Evolutionary conservation across 1,140 invertebrate genomes (phyloP), one percentile per base, ranked within the genome.

Genomic region (Aethina tumida): DNA sequence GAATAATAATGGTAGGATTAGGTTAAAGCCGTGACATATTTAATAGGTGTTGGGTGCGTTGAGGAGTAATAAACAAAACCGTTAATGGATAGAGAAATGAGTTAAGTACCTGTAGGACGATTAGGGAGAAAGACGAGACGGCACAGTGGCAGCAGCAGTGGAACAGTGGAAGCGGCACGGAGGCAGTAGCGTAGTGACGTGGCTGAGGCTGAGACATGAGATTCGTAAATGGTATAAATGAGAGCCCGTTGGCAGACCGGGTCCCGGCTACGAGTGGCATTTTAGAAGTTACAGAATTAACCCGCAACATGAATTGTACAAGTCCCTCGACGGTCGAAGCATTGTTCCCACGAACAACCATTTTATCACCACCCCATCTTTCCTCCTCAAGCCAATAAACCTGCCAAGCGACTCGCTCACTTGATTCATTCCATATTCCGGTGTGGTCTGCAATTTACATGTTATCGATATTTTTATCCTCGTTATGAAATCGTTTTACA

Each of bases 381-480:
- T 45, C 39, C 49, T 46, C 43, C 46, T 44, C 35, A 45, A 51
- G 52, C 54, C 53, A 59, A 58, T 59, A 59, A 58, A 60, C 42
- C 55, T 53, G 50, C 54, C 50, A 46, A 45, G 44, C 32, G 41
- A 41, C 49, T 52, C 53, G 52, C 52, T 60, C 53, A 54, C 57
- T 60, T 57, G 49, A 57, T 58, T 56, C 58, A 55, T 58, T 60
- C 52, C 47, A 60, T 58, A 60, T 60, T 60, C 58, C 47, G 30
- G 41, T 29, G 37, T 47, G 47, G 51, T 52, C 33, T 49, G 43
- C 52, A 57, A 60, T 60, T 60, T 60, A 60, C 58, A 60, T 60
- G 54, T 57, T 58, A 60, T 60, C 56, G 56, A 60, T 60, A 60
- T 60, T 60, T 59, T 60, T 55, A 55, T 58, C 49, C 50, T 53